A percentile compares a stretch with the other conserved stretches of the same genome.
phyloP scores from a whole-genome alignment of 2,888 invertebrate species.

The Mellilla xanthometata region DNA sequence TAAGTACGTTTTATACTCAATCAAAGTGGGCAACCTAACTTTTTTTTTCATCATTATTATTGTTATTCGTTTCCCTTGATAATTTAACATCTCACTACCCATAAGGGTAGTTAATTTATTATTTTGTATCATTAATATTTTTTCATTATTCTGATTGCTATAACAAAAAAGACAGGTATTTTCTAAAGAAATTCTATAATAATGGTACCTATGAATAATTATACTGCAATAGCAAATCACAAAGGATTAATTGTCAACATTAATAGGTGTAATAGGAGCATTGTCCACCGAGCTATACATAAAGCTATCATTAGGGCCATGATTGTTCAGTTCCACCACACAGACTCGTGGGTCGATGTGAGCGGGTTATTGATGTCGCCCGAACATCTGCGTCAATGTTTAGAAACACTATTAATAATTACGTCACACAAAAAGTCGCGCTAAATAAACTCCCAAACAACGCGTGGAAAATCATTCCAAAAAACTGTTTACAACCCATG shows the following conservation, averaged over 20 bases:
- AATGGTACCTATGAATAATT: too few species aligned
- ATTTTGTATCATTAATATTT: too few species aligned
- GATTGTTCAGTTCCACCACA: slow-evolving; percentile 27
- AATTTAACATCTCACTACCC: too few species aligned
- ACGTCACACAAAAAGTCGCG: slow-evolving; percentile 36
- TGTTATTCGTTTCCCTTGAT: too few species aligned
- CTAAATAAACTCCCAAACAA: slow-evolving; percentile 71
- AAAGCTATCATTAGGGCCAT: slow-evolving; percentile 32
- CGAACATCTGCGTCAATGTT: slow-evolving; percentile 54
- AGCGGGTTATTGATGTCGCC: slow-evolving; percentile 37
- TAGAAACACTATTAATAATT: slow-evolving; percentile 54
- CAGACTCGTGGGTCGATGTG: slow-evolving; percentile 49
- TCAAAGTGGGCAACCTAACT: too few species aligned
- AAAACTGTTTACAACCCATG: slow-evolving; percentile 70
- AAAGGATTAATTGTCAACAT: slow-evolving; percentile 14
- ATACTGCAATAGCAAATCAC: neutral
- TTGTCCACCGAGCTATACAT: slow-evolving; percentile 35
- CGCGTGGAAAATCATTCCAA: slow-evolving; percentile 68
- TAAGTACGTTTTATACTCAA: too few species aligned
- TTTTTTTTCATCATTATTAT: too few species aligned
- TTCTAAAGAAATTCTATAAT: too few species aligned
- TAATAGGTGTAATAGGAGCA: slow-evolving; percentile 10
- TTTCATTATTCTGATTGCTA: neutral
- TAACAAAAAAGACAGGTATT: too few species aligned
- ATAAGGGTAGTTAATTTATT: too few species aligned